Evolutionary conservation across 23 tunicate species (phyloP).

Genomic region (Clavelina lepadiformis): DNA sequence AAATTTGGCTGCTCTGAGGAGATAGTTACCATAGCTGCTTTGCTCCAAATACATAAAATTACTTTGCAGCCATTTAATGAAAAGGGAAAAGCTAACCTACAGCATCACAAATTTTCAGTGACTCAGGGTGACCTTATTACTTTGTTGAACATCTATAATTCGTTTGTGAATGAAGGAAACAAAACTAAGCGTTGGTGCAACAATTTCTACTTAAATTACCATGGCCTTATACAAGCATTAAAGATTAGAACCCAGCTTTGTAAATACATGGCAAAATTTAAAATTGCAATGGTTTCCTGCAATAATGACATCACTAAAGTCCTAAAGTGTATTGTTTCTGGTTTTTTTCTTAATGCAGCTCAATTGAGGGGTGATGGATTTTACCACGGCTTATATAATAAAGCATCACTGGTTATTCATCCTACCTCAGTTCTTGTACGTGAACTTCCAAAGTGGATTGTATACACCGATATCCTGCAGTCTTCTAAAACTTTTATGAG

Average conservation of each 20-base stretch:
- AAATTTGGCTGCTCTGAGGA: constrained; percentile 75
- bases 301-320: constrained; percentile 38
- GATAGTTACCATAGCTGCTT: constrained; percentile 63
- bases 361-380: constrained; percentile 62
- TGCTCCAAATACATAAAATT: constrained; percentile 62
- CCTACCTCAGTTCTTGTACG: constrained; percentile 71
- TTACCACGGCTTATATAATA: constrained; percentile 48
- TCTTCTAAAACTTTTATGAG: constrained; percentile 40
- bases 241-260: constrained; percentile 51
- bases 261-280: constrained; percentile 51
- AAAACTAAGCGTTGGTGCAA: constrained; percentile 62
- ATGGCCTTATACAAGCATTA: constrained; percentile 51
- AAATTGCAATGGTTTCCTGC: constrained; percentile 40
- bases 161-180: constrained; percentile 76
- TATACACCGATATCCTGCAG: constrained; percentile 57
- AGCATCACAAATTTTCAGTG: constrained; percentile 85
- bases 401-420: constrained; percentile 36
- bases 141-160: constrained; percentile 65
- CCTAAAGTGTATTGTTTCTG: constrained; percentile 66
- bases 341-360: constrained; percentile 86
- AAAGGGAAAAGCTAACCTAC: constrained; percentile 33
- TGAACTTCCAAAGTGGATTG: constrained; percentile 67
- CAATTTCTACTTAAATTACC: constrained; percentile 47
- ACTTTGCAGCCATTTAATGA: constrained; percentile 34
- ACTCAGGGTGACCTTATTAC: constrained; percentile 77